A percentile compares a stretch with the other conserved stretches of the same genome.
Conservation (phyloP, 2,113 vertebrate species). For the Lagopus leucura region DNA sequence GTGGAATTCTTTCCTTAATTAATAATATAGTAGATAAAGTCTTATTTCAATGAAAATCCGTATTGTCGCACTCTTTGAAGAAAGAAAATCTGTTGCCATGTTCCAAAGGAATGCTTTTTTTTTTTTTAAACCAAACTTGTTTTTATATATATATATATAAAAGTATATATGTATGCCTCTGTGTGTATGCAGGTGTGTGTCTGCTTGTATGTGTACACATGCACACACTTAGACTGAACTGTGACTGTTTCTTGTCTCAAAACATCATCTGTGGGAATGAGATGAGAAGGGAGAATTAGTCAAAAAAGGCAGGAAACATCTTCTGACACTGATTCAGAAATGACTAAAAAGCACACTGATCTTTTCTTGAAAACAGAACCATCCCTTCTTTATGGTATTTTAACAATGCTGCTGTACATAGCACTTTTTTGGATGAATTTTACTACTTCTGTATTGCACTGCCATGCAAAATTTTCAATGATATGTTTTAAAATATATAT, state of each 20-base stretch:
- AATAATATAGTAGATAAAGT: background rate
- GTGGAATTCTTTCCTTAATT: background rate
- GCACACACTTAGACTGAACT: slow-evolving; percentile 26
- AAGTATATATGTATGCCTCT: background rate
- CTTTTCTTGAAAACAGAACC: slow-evolving; percentile 1
- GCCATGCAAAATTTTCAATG: slow-evolving; percentile 74
- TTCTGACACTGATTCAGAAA: slow-evolving; percentile 29
- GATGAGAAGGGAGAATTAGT: slow-evolving; percentile 25
- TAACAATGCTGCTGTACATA: slow-evolving; percentile 74
- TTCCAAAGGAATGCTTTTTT: slow-evolving; percentile 58
- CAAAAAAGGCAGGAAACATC: background rate
- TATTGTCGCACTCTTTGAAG: slow-evolving; percentile 5
- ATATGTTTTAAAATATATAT: slow-evolving; percentile 58
- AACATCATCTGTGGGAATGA: background rate
- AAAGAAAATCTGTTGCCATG: background rate
- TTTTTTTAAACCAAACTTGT: slow-evolving; percentile 11
- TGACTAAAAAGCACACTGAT: background rate
- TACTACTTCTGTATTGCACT: slow-evolving; percentile 82
- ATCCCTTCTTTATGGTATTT: slow-evolving; percentile 5
- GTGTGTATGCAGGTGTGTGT: slow-evolving; percentile 21
- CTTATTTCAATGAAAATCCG: background rate
- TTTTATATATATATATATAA: background rate
- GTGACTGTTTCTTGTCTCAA: slow-evolving; percentile 21
- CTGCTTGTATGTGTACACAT: slow-evolving; percentile 1
- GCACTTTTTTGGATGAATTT: slow-evolving; percentile 76